These are phyloP conservation scores for Hippocampus kuda DNA, from an alignment of 2,797 vertebrate species.

Conservation along the genomic window DNA sequence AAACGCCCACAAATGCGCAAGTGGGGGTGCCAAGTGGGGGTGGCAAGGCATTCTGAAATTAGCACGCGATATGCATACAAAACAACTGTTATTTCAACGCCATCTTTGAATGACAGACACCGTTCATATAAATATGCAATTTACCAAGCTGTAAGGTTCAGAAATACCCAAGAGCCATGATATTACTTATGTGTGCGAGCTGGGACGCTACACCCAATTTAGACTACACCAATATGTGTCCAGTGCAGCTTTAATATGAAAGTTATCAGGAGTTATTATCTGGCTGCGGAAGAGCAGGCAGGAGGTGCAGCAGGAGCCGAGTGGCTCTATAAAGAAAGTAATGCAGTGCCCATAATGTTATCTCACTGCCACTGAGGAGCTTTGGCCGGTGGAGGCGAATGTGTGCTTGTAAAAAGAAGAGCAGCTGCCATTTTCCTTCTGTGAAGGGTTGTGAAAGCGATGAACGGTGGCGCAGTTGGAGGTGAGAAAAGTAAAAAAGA, in stretches of 20 bases:
- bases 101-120: not conserved
- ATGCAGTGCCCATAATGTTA: slow-evolving; percentile 29
- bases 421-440: not conserved
- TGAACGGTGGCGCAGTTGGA: slow-evolving; percentile 2
- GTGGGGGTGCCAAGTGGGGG: too few species aligned
- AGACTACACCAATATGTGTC: slow-evolving; percentile 23
- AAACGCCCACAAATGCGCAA: not conserved
- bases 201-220: slow-evolving; percentile 5
- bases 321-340: slow-evolving; percentile 30
- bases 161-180: not conserved
- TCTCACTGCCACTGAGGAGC: slow-evolving; percentile 20
- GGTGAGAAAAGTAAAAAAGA: not conserved
- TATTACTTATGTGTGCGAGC: not conserved
- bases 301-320: slow-evolving; percentile 19
- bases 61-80: too few species aligned
- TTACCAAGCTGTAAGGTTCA: too few species aligned
- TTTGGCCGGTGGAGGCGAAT: slow-evolving; percentile 4
- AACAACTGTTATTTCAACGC: not conserved
- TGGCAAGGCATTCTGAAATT: too few species aligned
- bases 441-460: slow-evolving; percentile 6
- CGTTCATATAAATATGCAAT: not conserved
- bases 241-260: slow-evolving; percentile 31
- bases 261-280: slow-evolving; percentile 36
- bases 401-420: slow-evolving; percentile 2
- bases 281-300: slow-evolving; percentile 20